Percentiles rank a stretch among this genome's conserved stretches.
These are phyloP conservation scores for Orchestes rusci DNA, from an alignment of 2,888 invertebrate species.

Conservation along the genomic window DNA sequence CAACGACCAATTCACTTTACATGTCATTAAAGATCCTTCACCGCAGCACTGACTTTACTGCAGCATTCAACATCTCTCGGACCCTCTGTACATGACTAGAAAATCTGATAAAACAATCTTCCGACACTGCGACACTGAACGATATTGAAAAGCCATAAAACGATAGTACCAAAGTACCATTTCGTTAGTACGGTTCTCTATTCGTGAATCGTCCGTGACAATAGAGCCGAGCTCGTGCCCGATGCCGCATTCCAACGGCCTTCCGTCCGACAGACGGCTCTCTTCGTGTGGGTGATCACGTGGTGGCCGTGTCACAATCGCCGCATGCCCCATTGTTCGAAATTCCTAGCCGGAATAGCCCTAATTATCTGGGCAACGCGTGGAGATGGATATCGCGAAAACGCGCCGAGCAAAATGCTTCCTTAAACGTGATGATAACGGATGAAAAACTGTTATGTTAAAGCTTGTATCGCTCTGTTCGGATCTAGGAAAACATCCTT, in stretches of 20 bases:
- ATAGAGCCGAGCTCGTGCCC: slow-evolving; percentile 14
- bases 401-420: slow-evolving; percentile 23
- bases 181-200: too few relatives aligned
- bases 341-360: slow-evolving; percentile 22
- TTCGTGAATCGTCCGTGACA: too few relatives aligned
- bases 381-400: slow-evolving; percentile 21
- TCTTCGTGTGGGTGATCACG: slow-evolving; percentile 25
- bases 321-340: slow-evolving; percentile 22
- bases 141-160: too few relatives aligned
- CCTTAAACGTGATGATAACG: slow-evolving; percentile 25
- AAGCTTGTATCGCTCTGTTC: slow-evolving; percentile 18
- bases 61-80: too few relatives aligned
- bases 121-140: too few relatives aligned
- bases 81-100: too few relatives aligned
- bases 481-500: slow-evolving; percentile 21
- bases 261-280: too few relatives aligned
- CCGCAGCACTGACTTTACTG: too few relatives aligned
- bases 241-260: slow-evolving; percentile 22
- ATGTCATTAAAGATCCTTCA: too few relatives aligned
- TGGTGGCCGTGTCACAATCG: slow-evolving; percentile 21
- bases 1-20: too few relatives aligned
- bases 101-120: too few relatives aligned
- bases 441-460: slow-evolving; percentile 23
- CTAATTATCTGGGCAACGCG: slow-evolving; percentile 22
- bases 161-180: too few relatives aligned